Evolutionary conservation across 2,888 invertebrate species (phyloP).

Genomic region (Campoletis raptor): DNA sequence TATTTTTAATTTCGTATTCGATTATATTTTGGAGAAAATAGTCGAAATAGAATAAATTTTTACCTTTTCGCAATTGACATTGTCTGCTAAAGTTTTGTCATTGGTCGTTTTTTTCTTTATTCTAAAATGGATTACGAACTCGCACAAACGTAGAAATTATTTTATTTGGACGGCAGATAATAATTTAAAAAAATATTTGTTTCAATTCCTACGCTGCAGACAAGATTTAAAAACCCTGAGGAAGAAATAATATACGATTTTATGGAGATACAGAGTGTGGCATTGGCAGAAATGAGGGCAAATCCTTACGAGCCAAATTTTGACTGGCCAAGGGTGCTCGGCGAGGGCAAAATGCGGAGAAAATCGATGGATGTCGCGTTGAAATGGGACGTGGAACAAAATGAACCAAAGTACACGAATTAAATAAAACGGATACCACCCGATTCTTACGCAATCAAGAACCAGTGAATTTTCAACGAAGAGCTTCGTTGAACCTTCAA

Average conservation of each 20-base stretch:
- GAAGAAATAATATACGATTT: conserved; percentile 77
- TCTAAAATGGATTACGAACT: background rate
- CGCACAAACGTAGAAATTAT: background rate
- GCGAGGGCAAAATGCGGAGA: conserved; percentile 86
- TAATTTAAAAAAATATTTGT: conserved; percentile 12
- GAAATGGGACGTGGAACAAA: conserved; percentile 49
- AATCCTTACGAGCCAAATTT: conserved; percentile 86
- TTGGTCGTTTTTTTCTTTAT: background rate
- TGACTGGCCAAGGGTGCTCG: conserved; percentile 87
- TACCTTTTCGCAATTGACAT: too few relatives aligned
- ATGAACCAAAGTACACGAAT: conserved; percentile 31
- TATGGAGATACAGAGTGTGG: conserved; percentile 75
- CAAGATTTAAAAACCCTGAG: conserved; percentile 54
- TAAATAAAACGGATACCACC: conserved; percentile 23
- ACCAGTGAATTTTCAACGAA: conserved; percentile 21
- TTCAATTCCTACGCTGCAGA: conserved; percentile 50
- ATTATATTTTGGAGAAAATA: too few relatives aligned
- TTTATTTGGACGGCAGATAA: too few relatives aligned
- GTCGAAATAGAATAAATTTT: too few relatives aligned
- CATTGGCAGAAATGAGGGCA: conserved; percentile 84
- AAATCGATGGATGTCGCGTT: conserved; percentile 83
- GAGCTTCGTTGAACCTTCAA: background rate
- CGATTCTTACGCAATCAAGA: conserved; percentile 22
- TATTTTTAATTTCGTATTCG: too few relatives aligned
- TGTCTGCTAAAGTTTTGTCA: too few relatives aligned